phyloP scores from a whole-genome alignment of 2,113 vertebrate species.

The Conger conger region DNA sequence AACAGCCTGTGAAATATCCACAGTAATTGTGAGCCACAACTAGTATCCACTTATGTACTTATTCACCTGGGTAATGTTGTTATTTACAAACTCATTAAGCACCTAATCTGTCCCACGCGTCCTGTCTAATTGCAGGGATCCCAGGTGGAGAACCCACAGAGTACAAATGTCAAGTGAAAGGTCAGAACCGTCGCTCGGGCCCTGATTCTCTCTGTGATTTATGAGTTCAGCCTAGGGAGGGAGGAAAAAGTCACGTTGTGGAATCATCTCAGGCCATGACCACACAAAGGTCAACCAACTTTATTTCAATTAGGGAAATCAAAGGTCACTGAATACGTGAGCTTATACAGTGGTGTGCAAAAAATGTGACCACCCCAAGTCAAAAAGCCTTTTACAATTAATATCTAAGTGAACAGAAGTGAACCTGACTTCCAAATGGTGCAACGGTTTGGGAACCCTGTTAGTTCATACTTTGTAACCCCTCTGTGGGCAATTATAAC shows the following conservation, averaged over 20 bases:
- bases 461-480: no score
- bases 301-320: conserved; percentile 19
- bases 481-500: no score
- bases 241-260: background rate
- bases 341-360: no score
- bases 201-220: conserved; percentile 7
- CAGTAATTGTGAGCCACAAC: background rate
- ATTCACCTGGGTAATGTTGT: conserved; percentile 2
- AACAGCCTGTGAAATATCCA: background rate
- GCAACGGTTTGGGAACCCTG: no score
- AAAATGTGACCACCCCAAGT: no score
- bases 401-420: no score
- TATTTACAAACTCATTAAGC: conserved; percentile 3
- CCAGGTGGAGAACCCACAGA: background rate
- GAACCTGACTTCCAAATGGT: no score
- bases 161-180: conserved; percentile 25
- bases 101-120: background rate
- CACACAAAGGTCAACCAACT: conserved; percentile 27
- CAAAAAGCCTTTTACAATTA: no score
- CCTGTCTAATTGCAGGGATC: conserved; percentile 8
- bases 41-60: background rate
- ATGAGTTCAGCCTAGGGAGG: conserved; percentile 7
- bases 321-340: background rate
- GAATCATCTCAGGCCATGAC: conserved; percentile 10
- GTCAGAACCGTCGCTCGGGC: conserved; percentile 10